Evolutionary conservation across 1,140 invertebrate species (phyloP).

Genomic region (Tribolium madens): DNA sequence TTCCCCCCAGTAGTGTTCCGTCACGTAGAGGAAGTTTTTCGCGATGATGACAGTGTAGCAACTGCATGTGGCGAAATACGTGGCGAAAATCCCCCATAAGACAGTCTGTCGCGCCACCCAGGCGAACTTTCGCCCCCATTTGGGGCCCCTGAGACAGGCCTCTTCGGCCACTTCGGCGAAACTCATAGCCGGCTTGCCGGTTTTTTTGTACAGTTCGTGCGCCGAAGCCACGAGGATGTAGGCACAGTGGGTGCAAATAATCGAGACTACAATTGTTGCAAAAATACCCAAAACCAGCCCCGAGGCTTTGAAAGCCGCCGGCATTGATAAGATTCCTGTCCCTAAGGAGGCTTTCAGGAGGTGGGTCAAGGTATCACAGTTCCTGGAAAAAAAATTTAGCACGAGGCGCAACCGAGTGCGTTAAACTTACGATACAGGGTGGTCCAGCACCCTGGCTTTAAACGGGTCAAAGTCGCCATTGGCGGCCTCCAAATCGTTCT

Average conservation of each 20-base stretch:
- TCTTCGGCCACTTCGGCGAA: slow-evolving; percentile 83
- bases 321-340: slow-evolving; percentile 93
- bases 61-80: slow-evolving; percentile 86
- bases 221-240: slow-evolving; percentile 88
- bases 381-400: slow-evolving; percentile 68
- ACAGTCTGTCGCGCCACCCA: slow-evolving; percentile 73
- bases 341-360: slow-evolving; percentile 90
- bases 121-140: slow-evolving; percentile 73
- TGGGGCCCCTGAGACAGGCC: slow-evolving; percentile 79
- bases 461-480: slow-evolving; percentile 79
- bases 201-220: slow-evolving; percentile 80
- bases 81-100: slow-evolving; percentile 76
- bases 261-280: slow-evolving; percentile 82
- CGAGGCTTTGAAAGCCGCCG: slow-evolving; percentile 83
- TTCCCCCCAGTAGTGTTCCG: slow-evolving; percentile 68
- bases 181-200: slow-evolving; percentile 76
- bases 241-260: slow-evolving; percentile 88
- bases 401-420: too few species aligned
- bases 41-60: slow-evolving; percentile 86
- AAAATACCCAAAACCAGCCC: slow-evolving; percentile 83
- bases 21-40: slow-evolving; percentile 77
- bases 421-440: slow-evolving; percentile 84
- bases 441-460: slow-evolving; percentile 75
- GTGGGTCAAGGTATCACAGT: slow-evolving; percentile 87
- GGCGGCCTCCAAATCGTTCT: slow-evolving; percentile 68